phyloP scores from a whole-genome alignment of 2,113 vertebrate genomes.

The Apodemus speciosus region DNA sequence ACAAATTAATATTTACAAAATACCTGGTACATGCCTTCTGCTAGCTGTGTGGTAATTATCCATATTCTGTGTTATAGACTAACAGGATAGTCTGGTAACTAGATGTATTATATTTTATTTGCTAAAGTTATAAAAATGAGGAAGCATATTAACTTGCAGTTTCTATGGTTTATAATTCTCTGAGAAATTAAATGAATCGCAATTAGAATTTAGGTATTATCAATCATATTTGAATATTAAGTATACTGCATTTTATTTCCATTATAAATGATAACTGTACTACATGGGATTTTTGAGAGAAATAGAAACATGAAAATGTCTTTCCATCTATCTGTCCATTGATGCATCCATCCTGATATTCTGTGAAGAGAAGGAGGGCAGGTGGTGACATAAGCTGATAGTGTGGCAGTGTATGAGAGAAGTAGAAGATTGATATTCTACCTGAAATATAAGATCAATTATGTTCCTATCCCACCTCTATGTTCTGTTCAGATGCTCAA shows the following conservation, averaged over 20 bases:
- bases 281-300: background rate
- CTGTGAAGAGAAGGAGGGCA: background rate
- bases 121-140: background rate
- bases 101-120: conserved; percentile 13
- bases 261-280: background rate
- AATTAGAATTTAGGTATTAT: conserved; percentile 1
- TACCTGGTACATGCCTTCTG: background rate
- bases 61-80: background rate
- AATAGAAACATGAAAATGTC: background rate
- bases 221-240: background rate
- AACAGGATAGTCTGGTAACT: background rate
- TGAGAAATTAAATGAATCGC: conserved; percentile 6
- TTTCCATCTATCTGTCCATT: background rate
- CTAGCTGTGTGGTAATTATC: conserved; percentile 19
- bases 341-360: background rate
- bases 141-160: conserved; percentile 8
- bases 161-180: background rate
- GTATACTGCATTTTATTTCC: conserved; percentile 11
- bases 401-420: background rate
- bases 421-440: background rate
- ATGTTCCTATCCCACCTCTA: background rate
- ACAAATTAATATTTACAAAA: background rate
- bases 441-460: background rate
- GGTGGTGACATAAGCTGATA: background rate
- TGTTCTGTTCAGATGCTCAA: background rate